These are phyloP conservation scores for Brassicogethes aeneus DNA, from an alignment of 2,888 invertebrate genomes.

Conservation along the genomic window DNA sequence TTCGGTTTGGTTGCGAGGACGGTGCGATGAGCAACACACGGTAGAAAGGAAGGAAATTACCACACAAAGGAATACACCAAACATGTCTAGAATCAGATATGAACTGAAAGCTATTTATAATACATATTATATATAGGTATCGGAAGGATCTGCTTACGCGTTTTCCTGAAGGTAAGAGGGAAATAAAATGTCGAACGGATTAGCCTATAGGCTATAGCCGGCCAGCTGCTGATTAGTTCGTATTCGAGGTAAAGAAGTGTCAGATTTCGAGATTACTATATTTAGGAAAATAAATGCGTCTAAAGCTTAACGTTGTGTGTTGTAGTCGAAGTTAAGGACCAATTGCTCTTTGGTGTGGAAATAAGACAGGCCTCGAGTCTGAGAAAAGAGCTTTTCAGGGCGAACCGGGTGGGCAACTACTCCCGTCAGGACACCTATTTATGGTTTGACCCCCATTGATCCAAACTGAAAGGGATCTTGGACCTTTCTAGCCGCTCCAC, in stretches of 20 bases:
- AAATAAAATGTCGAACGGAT: no score
- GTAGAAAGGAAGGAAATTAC: no score
- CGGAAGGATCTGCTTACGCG: no score
- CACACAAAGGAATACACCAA: no score
- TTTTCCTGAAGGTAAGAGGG: no score
- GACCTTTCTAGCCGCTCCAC: constrained; percentile 24
- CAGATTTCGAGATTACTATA: constrained; percentile 9
- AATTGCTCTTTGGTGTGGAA: constrained; percentile 29
- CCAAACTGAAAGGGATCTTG: constrained; percentile 28
- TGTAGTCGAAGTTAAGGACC: constrained; percentile 23
- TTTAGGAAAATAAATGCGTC: constrained; percentile 29
- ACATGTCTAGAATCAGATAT: no score
- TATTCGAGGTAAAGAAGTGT: background rate
- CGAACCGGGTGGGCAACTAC: constrained; percentile 20
- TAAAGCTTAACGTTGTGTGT: constrained; percentile 23
- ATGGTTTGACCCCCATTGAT: constrained; percentile 33
- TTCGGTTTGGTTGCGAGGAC: no score
- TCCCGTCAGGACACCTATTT: constrained; percentile 32
- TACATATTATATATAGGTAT: no score
- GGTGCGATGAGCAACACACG: no score
- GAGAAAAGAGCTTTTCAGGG: constrained; percentile 17
- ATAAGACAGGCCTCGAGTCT: constrained; percentile 21
- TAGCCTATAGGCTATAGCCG: no score
- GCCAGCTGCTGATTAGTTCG: no score
- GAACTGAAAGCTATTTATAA: no score